phyloP scores from a whole-genome alignment of 1,140 invertebrate genomes.

The Macrosteles quadrilineatus region DNA sequence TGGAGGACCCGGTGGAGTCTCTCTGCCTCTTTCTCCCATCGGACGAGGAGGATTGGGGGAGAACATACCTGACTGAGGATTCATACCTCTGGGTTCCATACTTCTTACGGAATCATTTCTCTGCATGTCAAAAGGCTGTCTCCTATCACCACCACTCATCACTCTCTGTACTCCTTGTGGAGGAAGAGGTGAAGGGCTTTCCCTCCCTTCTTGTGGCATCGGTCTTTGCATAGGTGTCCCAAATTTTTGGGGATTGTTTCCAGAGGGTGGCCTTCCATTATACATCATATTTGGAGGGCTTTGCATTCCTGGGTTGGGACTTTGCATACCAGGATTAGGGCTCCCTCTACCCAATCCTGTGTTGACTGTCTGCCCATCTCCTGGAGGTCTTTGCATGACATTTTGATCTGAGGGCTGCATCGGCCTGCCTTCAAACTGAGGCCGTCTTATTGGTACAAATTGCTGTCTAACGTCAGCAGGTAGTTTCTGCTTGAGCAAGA shows the following conservation, averaged over 20 bases:
- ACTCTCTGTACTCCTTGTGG: slow-evolving; percentile 11
- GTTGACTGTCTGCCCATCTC: slow-evolving; percentile 4
- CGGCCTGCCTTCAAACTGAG: neutral
- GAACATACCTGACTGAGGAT: neutral
- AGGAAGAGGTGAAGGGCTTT: slow-evolving; percentile 19
- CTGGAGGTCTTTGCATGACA: neutral
- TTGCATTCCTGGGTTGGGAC: neutral
- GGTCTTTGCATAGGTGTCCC: slow-evolving; percentile 15
- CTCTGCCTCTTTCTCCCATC: slow-evolving; percentile 2
- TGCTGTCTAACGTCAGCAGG: slow-evolving; percentile 21
- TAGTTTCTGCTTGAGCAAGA: slow-evolving; percentile 33
- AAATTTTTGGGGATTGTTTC: neutral
- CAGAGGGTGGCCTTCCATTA: slow-evolving; percentile 8
- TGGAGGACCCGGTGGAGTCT: neutral
- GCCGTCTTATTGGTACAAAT: slow-evolving; percentile 8
- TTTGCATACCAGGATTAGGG: neutral
- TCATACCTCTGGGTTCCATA: slow-evolving; percentile 2
- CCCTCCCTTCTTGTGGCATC: slow-evolving; percentile 25
- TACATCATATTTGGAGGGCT: slow-evolving; percentile 1
- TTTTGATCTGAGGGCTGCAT: slow-evolving; percentile 15
- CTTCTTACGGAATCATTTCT: slow-evolving; percentile 7
- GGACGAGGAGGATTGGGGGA: slow-evolving; percentile 12
- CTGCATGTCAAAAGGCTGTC: slow-evolving; percentile 2
- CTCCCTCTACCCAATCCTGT: slow-evolving; percentile 3
- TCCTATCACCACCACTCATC: slow-evolving; percentile 4